Evolutionary conservation across 2,797 vertebrate genomes (phyloP), one percentile per base, ranked within the genome.

Genomic region (Argya squamiceps): DNA sequence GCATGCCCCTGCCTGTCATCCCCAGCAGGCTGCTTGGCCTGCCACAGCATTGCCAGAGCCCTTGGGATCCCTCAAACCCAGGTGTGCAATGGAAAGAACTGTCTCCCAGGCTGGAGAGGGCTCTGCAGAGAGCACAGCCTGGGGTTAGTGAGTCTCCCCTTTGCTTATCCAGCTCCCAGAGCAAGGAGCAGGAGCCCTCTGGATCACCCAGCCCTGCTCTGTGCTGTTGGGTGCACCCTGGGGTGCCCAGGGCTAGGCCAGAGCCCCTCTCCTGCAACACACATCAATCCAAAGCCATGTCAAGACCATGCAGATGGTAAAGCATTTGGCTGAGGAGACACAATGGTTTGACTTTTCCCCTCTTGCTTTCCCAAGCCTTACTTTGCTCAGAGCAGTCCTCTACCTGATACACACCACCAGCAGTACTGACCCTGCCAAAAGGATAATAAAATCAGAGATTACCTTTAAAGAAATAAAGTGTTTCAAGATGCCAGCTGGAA

Each of bases 111-210:
- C 4, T 15, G 21, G 2, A 56, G 44, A 59, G 17, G 3, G 30
- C 9, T 63, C 75, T 41, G 39, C 47, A 36, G 60, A 34, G n/a
- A 5, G 75, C 39, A 59, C 39, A 65, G 23, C 20, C 68, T 10
- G 60, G 1, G 1, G 10, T 2, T 0, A 49, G 27, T 0, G 0
- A 82, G 43, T 67, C 27, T 41, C 19, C 70, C 37, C 10, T 53
- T 34, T 26, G 79, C 56, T 49, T 10, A 7, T 3, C 27, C 46
- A 67, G 34, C 58, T 37, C 12, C 2, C 2, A 3, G 0, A n/a
- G 63, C 34, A 32, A 52, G 62, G 37, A 2, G 3, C 67, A 41
- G 67, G 29, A 67, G 23, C 43, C 12, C 50, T 22, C 15, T 16
- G 75, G 12, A 32, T 50, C 58, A 37, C 32, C 14, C 37, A 44